Evolutionary conservation across 2,113 vertebrate species (phyloP).

Genomic region (Ceyx margarethae): DNA sequence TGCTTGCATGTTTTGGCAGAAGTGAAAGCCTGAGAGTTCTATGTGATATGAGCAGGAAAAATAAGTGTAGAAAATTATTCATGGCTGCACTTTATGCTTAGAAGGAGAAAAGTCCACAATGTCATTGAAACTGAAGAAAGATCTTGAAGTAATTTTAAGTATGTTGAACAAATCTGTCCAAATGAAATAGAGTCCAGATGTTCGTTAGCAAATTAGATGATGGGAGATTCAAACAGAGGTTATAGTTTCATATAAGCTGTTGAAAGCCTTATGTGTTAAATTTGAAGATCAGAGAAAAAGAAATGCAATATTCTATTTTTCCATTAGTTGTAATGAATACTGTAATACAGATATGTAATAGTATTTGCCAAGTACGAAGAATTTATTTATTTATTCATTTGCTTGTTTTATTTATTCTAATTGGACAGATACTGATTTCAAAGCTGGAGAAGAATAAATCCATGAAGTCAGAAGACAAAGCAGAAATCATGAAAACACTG

Average conservation of each 20-base stretch:
- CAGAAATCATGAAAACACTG: constrained; percentile 93
- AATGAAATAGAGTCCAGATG: background rate
- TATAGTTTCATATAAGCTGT: background rate
- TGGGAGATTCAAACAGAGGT: background rate
- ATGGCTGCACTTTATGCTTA: background rate
- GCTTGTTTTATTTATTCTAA: background rate
- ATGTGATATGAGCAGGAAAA: background rate
- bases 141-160: background rate
- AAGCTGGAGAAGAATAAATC: constrained; percentile 95
- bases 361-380: background rate
- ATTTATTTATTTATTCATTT: background rate
- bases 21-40: background rate
- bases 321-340: background rate
- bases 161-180: background rate
- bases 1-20: background rate
- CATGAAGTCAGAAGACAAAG: constrained; percentile 94
- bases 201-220: background rate
- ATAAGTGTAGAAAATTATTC: background rate
- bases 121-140: background rate
- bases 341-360: background rate
- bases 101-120: background rate
- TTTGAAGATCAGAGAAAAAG: background rate
- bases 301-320: background rate
- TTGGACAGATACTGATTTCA: constrained; percentile 89
- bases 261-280: background rate